Evolutionary conservation across 2,797 vertebrate genomes (phyloP), one percentile per base, ranked within the genome.

Genomic region (Poecilia gillii): DNA sequence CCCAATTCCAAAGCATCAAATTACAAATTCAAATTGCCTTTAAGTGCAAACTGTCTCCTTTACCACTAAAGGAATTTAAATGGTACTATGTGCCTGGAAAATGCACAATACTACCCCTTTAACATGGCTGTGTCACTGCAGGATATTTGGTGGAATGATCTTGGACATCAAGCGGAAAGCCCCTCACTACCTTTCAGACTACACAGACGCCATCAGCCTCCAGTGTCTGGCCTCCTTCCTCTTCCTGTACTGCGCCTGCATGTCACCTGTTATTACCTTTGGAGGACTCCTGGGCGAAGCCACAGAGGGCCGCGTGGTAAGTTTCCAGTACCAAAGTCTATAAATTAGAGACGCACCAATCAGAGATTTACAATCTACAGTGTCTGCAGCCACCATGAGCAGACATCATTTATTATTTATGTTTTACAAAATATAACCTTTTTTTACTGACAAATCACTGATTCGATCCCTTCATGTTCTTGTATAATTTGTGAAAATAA

Each of bases 221-320:
- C 98, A 99, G 93, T 99, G 99, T 96, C 94, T 99, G 93, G 99
- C 99, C 80, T 99, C 99, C 16, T 98, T 99, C 94, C 96, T 99
- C 33, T 99, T 99, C 91, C 97, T 99, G 85, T 99, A 99, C 96
- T 99, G 99, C 93, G 99, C 99, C 81, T 99, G 99, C 93, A 99
- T 99, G 99, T 99, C 99, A 79, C 99, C 99, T 45, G 99, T 99
- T 91, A 99, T 99, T 95, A 99, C 99, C 3, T 99, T 99, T 14
- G 99, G 99, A 89, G 99, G 99, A 83, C 96, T 99, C 70, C 95
- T 99, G 90, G 99, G 99, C 89, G 99, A 99, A 93, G 99, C 98
- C 87, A 99, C 99, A 5, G 99, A 99, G 95, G 98, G 98, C 76
- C 97, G 97, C 76, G 98, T 99, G 97, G 99, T 99, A 97, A 5